Evolutionary conservation across 2,888 invertebrate species (phyloP).

Genomic region (Eucera pruinosa): DNA sequence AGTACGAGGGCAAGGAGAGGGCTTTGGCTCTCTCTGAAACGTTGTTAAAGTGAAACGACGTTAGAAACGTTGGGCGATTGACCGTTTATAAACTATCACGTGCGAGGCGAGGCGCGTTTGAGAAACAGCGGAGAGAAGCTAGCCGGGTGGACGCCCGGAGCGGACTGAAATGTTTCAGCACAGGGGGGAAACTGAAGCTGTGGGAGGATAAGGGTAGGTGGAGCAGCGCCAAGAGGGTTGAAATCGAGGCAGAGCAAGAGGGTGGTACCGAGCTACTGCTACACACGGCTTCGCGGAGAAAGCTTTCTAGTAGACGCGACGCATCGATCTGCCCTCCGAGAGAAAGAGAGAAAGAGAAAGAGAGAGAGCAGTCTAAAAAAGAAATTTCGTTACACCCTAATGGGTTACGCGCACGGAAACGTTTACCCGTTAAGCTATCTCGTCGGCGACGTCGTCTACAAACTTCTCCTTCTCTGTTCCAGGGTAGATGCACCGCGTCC

Average conservation of each 20-base stretch:
- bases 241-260: slow-evolving; percentile 72
- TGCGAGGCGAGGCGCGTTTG: neutral
- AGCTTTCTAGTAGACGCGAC: slow-evolving; percentile 76
- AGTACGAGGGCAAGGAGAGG: no score
- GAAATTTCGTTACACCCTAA: slow-evolving; percentile 70
- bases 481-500: no score
- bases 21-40: no score
- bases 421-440: slow-evolving; percentile 64
- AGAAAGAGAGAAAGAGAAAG: no score
- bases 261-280: slow-evolving; percentile 76
- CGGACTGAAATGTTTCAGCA: slow-evolving; percentile 70
- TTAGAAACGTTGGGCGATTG: no score
- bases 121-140: neutral
- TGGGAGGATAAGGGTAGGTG: slow-evolving; percentile 54
- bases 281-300: slow-evolving; percentile 76
- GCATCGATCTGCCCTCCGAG: slow-evolving; percentile 82
- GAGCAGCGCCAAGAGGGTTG: slow-evolving; percentile 18
- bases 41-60: no score
- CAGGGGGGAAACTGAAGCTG: slow-evolving; percentile 50
- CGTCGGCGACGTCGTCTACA: slow-evolving; percentile 10
- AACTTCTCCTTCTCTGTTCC: no score
- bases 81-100: no score
- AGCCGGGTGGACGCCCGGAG: slow-evolving; percentile 64
- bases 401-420: slow-evolving; percentile 73
- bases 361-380: slow-evolving; percentile 64